phyloP scores from a whole-genome alignment of 2,113 vertebrate genomes.

The Cairina moschata region DNA sequence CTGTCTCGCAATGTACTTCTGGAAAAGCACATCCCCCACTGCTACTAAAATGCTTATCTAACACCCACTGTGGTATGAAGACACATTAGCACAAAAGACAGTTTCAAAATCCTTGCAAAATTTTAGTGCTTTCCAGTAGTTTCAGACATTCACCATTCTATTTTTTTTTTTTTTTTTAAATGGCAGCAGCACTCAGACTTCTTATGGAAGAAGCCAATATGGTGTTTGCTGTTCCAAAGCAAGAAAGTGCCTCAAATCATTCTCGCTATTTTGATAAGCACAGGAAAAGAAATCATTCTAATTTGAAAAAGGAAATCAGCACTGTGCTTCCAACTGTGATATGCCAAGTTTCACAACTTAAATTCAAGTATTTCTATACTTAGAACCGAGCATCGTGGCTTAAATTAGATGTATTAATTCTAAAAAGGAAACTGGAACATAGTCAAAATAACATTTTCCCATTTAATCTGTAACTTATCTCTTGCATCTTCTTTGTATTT shows the following conservation, averaged over 20 bases:
- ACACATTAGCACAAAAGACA: rapidly evolving
- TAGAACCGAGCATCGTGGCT: neutral
- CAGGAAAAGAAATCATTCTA: neutral
- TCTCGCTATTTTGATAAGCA: neutral
- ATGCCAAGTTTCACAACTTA: neutral
- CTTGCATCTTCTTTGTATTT: neutral
- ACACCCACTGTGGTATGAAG: neutral
- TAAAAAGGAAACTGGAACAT: neutral
- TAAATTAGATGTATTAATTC: neutral
- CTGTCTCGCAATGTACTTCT: neutral
- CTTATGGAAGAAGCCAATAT: neutral
- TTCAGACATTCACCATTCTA: neutral
- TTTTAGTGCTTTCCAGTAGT: neutral
- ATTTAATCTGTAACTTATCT: neutral
- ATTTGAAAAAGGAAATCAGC: neutral
- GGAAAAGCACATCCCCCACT: constrained; percentile 13
- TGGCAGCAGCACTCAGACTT: neutral
- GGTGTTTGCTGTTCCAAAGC: neutral
- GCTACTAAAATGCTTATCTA: neutral
- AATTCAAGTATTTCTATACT: neutral
- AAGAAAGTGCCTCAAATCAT: neutral
- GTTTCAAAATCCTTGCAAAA: neutral
- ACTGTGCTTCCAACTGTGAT: neutral
- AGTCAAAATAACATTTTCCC: neutral
- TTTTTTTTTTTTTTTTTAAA: neutral